Evolutionary conservation across 2,888 invertebrate species (phyloP).

Genomic region (Lamproptera curius): DNA sequence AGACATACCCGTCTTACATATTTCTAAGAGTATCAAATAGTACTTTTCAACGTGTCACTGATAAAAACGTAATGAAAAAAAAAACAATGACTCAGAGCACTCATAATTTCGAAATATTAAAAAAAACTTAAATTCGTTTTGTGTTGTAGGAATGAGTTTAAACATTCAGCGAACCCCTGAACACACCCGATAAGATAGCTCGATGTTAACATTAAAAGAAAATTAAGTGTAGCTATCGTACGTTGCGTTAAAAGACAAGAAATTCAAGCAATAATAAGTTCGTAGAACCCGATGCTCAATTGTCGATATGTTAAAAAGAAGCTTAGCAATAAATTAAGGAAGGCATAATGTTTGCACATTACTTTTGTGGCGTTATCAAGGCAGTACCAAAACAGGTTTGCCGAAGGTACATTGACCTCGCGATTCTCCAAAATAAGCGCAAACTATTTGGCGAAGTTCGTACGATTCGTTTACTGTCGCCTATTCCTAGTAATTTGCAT

Average conservation of each 20-base stretch:
- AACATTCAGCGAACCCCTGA: too few relatives aligned
- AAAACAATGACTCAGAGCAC: too few relatives aligned
- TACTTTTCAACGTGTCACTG: too few relatives aligned
- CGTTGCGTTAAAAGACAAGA: too few relatives aligned
- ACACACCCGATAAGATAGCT: constrained; percentile 6
- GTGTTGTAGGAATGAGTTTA: too few relatives aligned
- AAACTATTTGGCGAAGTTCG: constrained; percentile 27
- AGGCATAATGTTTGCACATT: too few relatives aligned
- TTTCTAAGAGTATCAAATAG: too few relatives aligned
- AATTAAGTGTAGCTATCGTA: background rate
- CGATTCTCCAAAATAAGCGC: constrained; percentile 29
- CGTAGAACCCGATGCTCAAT: background rate
- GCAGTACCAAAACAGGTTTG: constrained; percentile 33
- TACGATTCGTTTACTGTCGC: constrained; percentile 23
- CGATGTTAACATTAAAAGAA: background rate
- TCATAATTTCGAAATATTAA: too few relatives aligned
- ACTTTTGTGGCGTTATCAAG: too few relatives aligned
- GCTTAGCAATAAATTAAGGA: constrained; percentile 20
- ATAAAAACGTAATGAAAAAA: too few relatives aligned
- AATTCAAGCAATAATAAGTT: background rate
- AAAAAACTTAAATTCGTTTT: too few relatives aligned
- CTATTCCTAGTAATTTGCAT: background rate
- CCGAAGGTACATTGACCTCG: constrained; percentile 34
- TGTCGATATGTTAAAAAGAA: constrained; percentile 8
- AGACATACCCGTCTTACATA: too few relatives aligned